Evolutionary conservation across 2,888 invertebrate species (phyloP), one percentile per base, ranked within the genome.

Genomic region (Laspeyria flexula): DNA sequence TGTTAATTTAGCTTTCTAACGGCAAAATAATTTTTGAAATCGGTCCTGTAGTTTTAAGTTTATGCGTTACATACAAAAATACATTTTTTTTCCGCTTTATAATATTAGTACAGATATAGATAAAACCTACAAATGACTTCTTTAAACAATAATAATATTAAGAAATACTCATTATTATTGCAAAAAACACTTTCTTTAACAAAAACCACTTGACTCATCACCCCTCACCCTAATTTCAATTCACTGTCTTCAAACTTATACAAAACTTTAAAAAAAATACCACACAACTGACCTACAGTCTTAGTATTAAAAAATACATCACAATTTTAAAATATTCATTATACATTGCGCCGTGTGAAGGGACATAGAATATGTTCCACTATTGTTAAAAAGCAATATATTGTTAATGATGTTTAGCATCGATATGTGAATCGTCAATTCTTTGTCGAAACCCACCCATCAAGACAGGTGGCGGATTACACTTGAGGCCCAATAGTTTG

Each of bases 401-500:
- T 41, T 10, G 10, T 15, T 31, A 46, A 15, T 11, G 45, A 30
- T 30, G 47, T 46, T 39, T 27, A 44, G 38, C 39, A 35, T 47
- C 42, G 34, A 18, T 11, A 11, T 4, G 16, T 15, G 3, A 39
- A 31, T 38, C 13, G 40, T 29, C 44, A 48, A 47, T 45, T 51
- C 46, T 57, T 39, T 51, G 59, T 57, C 46, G 63, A 65, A 55
- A 65, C 58, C 56, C 53, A 55, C 53, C 60, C 57, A 40, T 54
- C 49, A 50, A 49, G 65, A 73, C 73, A 73, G 73, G 73, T 73
- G 73, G 71, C 16, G 23, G 1, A 11, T 25, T 69, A 67, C 69
- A 73, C 54, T 60, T 55, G 13, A 3, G 48, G 60, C 21, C 69
- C 43, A 3, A 41, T 16, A 38, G 38, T 30, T 38, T 21, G 12